Evolutionary conservation across 2,113 vertebrate species (phyloP).

Genomic region (Podarcis raffonei): DNA sequence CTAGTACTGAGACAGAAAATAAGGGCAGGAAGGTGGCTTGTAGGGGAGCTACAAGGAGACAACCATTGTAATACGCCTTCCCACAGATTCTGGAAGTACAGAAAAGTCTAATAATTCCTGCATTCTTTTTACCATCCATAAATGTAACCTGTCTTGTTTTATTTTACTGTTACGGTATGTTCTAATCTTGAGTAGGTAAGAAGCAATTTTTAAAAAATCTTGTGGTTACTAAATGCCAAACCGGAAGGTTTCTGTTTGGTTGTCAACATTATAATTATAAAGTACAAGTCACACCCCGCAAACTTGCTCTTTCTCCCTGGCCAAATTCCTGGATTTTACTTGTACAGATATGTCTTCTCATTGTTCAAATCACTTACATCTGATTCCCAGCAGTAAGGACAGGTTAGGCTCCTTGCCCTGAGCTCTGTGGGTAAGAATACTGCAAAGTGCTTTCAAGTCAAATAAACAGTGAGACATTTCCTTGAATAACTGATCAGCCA

Average conservation of each 20-base stretch:
- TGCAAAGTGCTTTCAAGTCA: conserved; percentile 93
- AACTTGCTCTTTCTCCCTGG: neutral
- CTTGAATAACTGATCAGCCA: conserved; percentile 85
- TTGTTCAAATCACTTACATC: conserved; percentile 81
- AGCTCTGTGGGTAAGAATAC: conserved; percentile 89
- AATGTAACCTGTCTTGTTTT: neutral
- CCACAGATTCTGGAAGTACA: neutral
- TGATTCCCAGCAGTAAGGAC: conserved; percentile 91
- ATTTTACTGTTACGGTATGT: neutral
- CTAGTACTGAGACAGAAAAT: neutral
- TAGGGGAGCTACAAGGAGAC: neutral
- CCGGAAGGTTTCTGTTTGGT: neutral
- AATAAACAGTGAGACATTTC: conserved; percentile 93
- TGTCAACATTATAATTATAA: neutral
- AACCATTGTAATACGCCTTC: neutral
- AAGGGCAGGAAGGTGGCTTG: neutral
- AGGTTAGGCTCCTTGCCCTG: conserved; percentile 95
- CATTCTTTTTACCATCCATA: neutral
- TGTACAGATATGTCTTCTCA: neutral
- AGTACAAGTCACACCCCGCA: neutral
- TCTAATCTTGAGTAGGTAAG: neutral
- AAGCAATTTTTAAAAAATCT: neutral
- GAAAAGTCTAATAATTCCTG: neutral
- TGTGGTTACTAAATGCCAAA: neutral
- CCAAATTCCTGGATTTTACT: neutral